Base-by-base conservation (phyloP, 2,888 invertebrate genomes). In the Octodonta nipae region DNA sequence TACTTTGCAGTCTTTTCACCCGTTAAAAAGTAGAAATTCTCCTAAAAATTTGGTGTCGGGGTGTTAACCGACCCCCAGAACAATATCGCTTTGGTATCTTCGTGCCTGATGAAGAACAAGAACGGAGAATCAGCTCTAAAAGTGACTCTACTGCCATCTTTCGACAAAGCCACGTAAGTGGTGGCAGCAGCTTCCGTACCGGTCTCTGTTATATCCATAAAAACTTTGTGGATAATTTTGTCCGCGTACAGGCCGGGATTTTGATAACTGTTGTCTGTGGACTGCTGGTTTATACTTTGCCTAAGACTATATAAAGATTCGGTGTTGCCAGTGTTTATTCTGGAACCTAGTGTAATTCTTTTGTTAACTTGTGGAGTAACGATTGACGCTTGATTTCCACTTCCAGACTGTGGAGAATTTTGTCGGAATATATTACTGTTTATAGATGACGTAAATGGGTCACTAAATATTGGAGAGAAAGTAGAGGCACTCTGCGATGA, bases 111-210 rank as follows among this genome's bases (percentile, higher is more conserved):
- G 51, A 81, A 76, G 52, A 82, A 78, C 35, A 76, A 63, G 57
- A 82, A 84, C 1, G 84, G 84, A 15, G 75, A 68, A 48, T 81
- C 71, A 1, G 73, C 75, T 37, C 68, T 65, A 40, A 70, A 65
- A 2, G 56, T 53, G 38, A 70, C 63, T 13, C 64, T 63, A 5
- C 65, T 64, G 0, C 73, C 73, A 24, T 69, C 62, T 25, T 75
- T 65, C 2, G 71, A 65, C 32, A 79, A 50, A 22, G 69, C 51
- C 1, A 70, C 67, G 2, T 66, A 64, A 0, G 79, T 76, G 0
- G 73, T 73, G 1, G 82, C 78, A 0, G 76, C 74, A 1, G 79
- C 82, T 50, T 74, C 76, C 0, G 81, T 80, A 1, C 80, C 79
- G 13, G 64, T 72, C 54, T 82, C 82, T 57, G 64, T 68, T 35